phyloP scores from a whole-genome alignment of 2,888 invertebrate genomes.

The Geophilus truncorum region DNA sequence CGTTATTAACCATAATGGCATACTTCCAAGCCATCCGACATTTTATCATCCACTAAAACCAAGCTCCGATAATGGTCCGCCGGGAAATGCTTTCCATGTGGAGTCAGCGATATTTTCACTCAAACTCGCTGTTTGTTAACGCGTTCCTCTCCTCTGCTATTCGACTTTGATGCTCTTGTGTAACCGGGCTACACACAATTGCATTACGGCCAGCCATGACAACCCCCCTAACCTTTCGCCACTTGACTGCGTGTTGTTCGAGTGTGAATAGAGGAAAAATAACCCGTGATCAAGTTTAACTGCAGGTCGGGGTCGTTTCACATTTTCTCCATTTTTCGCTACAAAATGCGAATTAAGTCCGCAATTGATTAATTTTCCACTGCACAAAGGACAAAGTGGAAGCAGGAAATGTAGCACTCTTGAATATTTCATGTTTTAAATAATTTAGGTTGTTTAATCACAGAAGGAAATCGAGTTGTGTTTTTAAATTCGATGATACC shows the following conservation, averaged over 20 bases:
- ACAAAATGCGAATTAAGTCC: too few relatives aligned
- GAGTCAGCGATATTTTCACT: too few relatives aligned
- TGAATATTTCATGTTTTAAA: too few relatives aligned
- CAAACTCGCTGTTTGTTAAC: too few relatives aligned
- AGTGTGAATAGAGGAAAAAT: background rate
- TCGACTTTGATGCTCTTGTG: too few relatives aligned
- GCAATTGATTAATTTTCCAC: too few relatives aligned
- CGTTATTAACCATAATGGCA: constrained; percentile 14
- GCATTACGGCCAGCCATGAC: background rate
- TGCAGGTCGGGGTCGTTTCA: background rate
- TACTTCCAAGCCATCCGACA: constrained; percentile 8
- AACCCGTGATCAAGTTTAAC: background rate
- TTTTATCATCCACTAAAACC: constrained; percentile 25
- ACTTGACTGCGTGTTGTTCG: background rate
- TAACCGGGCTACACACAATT: background rate
- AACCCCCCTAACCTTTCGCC: background rate
- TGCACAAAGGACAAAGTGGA: too few relatives aligned
- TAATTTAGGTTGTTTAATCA: too few relatives aligned
- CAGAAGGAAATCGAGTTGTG: too few relatives aligned
- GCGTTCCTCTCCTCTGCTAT: too few relatives aligned
- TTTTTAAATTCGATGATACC: too few relatives aligned
- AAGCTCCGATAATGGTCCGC: background rate
- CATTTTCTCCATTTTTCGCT: background rate
- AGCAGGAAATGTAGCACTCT: too few relatives aligned
- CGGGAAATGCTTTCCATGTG: background rate